Percentiles rank a stretch among this genome's conserved stretches.
Conservation (phyloP, 2,888 invertebrate genomes). For the Caradrina clavipalpis region DNA sequence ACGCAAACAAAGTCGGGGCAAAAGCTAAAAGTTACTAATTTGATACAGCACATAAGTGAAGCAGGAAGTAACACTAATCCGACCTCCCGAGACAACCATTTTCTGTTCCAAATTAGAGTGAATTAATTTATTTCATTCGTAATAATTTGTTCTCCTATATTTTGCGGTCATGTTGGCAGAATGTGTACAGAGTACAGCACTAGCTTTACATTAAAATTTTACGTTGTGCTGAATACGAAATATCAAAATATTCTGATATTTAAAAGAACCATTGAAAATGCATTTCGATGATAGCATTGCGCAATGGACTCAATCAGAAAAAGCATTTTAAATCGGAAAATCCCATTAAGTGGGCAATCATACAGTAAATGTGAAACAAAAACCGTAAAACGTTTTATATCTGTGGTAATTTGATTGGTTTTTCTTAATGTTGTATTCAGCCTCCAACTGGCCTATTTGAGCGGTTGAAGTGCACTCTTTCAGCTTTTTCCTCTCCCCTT, state of each 20-base stretch:
- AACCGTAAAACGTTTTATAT: neutral
- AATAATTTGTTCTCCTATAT: neutral
- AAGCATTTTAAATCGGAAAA: constrained; percentile 1
- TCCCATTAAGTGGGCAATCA: neutral
- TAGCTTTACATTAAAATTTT: neutral
- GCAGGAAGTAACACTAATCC: neutral
- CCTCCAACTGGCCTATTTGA: neutral
- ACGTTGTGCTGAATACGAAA: neutral
- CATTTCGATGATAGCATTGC: neutral
- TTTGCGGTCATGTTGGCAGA: constrained; percentile 5
- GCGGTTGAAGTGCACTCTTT: neutral
- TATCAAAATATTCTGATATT: neutral
- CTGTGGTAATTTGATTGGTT: neutral
- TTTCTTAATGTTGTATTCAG: neutral
- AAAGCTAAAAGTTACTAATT: neutral
- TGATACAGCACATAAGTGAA: neutral
- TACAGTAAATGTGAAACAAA: neutral
- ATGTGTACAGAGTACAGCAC: neutral
- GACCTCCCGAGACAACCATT: neutral
- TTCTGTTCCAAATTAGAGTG: neutral
- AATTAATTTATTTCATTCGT: neutral
- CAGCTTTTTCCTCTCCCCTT: neutral
- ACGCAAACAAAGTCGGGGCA: no score
- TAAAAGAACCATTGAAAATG: neutral
- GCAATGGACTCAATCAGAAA: neutral